Conservation (phyloP, 1,140 invertebrate genomes). For the Melipona quadrifasciata region DNA sequence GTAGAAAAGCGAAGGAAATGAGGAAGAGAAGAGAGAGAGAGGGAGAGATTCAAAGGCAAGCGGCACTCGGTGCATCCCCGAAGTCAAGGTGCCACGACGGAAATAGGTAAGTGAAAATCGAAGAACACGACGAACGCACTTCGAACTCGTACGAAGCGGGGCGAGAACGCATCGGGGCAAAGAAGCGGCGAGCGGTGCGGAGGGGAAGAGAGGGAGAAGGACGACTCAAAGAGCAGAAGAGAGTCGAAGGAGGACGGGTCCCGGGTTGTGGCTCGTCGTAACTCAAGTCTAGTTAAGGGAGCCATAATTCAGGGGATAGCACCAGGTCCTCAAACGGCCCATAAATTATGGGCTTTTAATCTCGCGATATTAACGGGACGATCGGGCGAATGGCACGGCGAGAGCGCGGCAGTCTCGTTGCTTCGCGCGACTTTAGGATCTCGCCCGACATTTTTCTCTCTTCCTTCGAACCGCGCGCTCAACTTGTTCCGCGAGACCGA, state of each 20-base stretch:
- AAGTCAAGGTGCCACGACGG: conserved; percentile 62
- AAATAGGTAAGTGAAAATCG: conserved; percentile 66
- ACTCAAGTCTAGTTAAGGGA: conserved; percentile 81
- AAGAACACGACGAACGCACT: conserved; percentile 57
- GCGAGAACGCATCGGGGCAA: neutral
- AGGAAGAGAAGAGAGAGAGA: neutral
- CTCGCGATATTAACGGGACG: conserved; percentile 78
- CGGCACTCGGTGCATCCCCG: conserved; percentile 38
- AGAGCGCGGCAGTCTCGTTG: conserved; percentile 43
- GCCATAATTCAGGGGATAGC: conserved; percentile 81
- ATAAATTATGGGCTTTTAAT: conserved; percentile 80
- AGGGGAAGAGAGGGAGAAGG: conserved; percentile 31
- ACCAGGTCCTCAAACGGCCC: conserved; percentile 78
- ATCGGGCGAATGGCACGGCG: conserved; percentile 67
- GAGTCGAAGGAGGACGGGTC: conserved; percentile 62
- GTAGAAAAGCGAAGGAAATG: conserved; percentile 28
- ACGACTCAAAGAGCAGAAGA: conserved; percentile 54
- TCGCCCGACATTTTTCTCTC: neutral
- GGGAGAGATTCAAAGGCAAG: conserved; percentile 57
- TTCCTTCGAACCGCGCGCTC: neutral
- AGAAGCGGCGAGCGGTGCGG: neutral
- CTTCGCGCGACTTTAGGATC: conserved; percentile 26
- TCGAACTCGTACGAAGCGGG: conserved; percentile 53
- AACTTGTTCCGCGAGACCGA: conserved; percentile 20
- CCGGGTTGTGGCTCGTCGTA: conserved; percentile 73